phyloP scores from a whole-genome alignment of 2,113 vertebrate species.

The Saguinus midas region DNA sequence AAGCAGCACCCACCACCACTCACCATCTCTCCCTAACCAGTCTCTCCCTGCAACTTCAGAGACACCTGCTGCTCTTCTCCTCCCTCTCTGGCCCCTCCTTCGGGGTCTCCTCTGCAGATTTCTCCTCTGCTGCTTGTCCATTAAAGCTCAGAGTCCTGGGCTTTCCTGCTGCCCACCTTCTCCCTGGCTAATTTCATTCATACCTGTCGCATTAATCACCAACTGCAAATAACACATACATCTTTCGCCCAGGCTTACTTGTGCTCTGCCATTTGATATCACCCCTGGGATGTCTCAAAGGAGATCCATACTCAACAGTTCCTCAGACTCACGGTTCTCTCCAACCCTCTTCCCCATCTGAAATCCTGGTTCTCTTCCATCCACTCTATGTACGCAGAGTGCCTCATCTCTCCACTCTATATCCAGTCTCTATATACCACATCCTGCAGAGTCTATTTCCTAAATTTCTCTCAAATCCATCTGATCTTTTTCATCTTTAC shows the following conservation, averaged over 20 bases:
- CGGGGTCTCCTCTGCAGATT: background rate
- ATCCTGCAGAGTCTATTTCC: background rate
- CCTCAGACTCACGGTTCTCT: background rate
- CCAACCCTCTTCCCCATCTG: background rate
- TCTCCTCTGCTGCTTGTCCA: background rate
- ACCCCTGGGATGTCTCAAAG: background rate
- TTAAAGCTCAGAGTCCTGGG: background rate
- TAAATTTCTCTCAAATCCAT: background rate
- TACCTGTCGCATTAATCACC: background rate
- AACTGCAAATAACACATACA: background rate
- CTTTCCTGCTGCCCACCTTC: background rate
- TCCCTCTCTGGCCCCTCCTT: background rate
- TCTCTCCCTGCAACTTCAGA: background rate
- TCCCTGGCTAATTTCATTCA: background rate
- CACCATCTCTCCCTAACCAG: too few species aligned
- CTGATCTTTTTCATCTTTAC: background rate
- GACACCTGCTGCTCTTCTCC: background rate
- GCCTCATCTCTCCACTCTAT: background rate
- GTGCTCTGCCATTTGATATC: background rate
- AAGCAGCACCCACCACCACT: background rate
- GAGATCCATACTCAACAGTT: background rate
- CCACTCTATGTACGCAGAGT: background rate
- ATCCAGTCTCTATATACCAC: background rate
- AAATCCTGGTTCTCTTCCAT: background rate
- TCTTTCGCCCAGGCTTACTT: background rate